Evolutionary conservation across 2,113 vertebrate genomes (phyloP).

Genomic region (Lophotis ruficrista): DNA sequence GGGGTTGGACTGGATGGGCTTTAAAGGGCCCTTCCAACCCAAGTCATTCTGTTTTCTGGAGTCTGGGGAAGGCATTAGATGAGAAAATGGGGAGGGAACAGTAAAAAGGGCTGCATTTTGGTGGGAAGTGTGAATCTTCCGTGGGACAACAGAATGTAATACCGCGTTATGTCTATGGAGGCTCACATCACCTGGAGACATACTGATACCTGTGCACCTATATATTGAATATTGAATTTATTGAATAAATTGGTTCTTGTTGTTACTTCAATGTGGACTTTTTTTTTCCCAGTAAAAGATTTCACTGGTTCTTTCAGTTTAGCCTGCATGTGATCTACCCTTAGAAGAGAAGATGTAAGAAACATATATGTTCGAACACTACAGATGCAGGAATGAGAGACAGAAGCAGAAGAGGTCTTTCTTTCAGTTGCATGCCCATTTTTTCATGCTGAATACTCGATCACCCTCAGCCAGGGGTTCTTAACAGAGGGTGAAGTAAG

Average conservation of each 20-base stretch:
- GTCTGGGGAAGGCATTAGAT: neutral
- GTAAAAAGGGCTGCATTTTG: neutral
- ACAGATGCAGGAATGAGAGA: neutral
- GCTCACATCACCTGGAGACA: neutral
- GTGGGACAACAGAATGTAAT: rapidly evolving
- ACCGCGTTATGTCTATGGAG: neutral
- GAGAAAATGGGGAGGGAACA: rapidly evolving
- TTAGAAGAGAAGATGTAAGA: neutral
- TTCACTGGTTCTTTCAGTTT: neutral
- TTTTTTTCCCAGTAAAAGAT: neutral
- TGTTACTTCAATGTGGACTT: neutral
- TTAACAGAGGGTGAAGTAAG: neutral
- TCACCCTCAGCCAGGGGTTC: neutral
- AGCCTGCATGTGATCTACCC: neutral
- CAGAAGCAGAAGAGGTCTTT: neutral
- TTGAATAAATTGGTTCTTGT: neutral
- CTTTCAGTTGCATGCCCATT: neutral
- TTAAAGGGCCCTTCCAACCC: too few species aligned
- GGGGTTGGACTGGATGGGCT: too few species aligned
- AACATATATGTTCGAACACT: neutral
- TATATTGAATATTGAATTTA: neutral
- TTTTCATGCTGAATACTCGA: neutral
- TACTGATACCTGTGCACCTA: neutral
- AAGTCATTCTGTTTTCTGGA: neutral
- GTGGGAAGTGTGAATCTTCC: neutral